A percentile compares a stretch with the other conserved stretches of the same genome.
Evolutionary conservation across 2,888 invertebrate species (phyloP).

Genomic region (Megalurothrips usitatus): DNA sequence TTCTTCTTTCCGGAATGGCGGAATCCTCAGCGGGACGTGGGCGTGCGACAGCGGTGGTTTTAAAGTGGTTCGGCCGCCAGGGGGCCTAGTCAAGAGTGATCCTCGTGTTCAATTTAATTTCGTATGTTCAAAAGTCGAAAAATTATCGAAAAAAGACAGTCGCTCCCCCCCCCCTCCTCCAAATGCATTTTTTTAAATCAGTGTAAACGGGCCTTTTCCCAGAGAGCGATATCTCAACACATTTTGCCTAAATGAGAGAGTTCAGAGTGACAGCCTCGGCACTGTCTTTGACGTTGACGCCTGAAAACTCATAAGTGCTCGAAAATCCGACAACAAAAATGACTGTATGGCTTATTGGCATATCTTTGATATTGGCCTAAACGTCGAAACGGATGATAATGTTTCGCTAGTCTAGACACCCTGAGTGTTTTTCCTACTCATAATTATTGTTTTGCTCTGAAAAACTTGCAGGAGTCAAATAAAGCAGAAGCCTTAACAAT

Average conservation of each 20-base stretch:
- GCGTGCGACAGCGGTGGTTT: neutral
- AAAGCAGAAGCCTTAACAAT: neutral
- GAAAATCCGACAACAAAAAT: neutral
- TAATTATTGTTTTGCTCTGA: neutral
- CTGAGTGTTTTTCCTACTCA: neutral
- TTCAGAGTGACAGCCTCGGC: too few relatives aligned
- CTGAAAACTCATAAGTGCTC: neutral
- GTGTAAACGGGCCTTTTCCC: too few relatives aligned
- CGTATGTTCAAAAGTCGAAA: neutral
- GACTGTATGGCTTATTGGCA: neutral
- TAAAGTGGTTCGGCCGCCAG: too few relatives aligned
- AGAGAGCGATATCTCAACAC: too few relatives aligned
- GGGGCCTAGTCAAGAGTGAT: neutral
- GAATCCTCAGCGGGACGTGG: neutral
- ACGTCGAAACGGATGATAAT: neutral
- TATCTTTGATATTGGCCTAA: neutral
- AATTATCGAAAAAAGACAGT: too few relatives aligned
- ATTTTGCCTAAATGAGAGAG: too few relatives aligned
- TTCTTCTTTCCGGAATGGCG: neutral
- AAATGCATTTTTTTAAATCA: neutral
- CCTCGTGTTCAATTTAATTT: neutral
- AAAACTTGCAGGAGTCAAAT: neutral
- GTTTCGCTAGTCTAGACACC: neutral
- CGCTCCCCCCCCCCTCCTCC: neutral
- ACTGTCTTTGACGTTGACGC: neutral